Percentiles rank a stretch among this genome's conserved stretches.
phyloP scores from a whole-genome alignment of 2,888 invertebrate species.

The Microctonus aethiopoides region DNA sequence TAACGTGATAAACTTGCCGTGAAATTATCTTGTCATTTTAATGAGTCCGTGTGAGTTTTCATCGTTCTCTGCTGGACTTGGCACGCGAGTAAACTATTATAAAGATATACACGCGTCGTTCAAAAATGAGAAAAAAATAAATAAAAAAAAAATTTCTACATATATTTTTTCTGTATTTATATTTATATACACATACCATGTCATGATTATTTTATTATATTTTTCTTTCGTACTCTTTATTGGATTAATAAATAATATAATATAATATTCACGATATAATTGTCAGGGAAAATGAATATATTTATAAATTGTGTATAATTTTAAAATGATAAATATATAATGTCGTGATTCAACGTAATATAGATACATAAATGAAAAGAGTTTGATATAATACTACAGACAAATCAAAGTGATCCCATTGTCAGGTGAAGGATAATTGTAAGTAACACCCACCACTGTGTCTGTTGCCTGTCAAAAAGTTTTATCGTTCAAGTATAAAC shows the following conservation, averaged over 20 bases:
- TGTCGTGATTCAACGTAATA: slow-evolving; percentile 9
- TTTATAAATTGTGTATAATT: slow-evolving; percentile 23
- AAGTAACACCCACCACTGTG: slow-evolving; percentile 13
- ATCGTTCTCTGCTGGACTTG: slow-evolving; percentile 22
- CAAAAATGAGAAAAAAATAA: neutral
- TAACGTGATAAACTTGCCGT: slow-evolving; percentile 34
- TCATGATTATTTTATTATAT: no score
- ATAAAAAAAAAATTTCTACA: neutral
- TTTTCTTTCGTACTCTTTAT: neutral
- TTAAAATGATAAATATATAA: slow-evolving; percentile 21
- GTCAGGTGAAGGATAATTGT: slow-evolving; percentile 8
- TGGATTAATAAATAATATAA: neutral
- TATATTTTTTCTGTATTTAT: slow-evolving; percentile 3
- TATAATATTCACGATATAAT: no score
- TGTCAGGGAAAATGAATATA: neutral
- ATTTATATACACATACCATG: neutral
- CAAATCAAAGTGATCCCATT: slow-evolving; percentile 16
- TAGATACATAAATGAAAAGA: neutral
- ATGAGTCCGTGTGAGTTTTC: slow-evolving; percentile 38
- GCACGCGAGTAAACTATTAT: slow-evolving; percentile 36
- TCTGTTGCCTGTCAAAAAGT: slow-evolving; percentile 28
- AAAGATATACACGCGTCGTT: slow-evolving; percentile 25
- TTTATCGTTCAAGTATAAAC: slow-evolving; percentile 4
- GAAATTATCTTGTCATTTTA: slow-evolving; percentile 39
- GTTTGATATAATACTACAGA: neutral